Percentiles rank a stretch among this genome's conserved stretches.
Evolutionary conservation across 2,113 vertebrate genomes (phyloP).

Genomic region (Eurystomus gularis): DNA sequence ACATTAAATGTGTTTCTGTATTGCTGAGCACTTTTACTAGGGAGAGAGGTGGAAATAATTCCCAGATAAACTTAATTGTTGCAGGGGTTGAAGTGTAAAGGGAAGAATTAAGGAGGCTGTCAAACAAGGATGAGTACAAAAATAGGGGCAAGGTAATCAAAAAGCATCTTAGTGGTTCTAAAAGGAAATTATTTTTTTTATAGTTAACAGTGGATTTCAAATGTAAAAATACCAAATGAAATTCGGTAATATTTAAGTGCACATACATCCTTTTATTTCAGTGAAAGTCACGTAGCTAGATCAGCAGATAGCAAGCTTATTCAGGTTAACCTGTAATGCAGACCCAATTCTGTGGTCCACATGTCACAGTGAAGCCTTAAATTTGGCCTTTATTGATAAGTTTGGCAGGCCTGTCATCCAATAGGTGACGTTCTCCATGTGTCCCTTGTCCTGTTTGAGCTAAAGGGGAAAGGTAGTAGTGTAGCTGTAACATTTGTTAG

Average conservation of each 20-base stretch:
- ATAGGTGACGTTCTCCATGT: background rate
- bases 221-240: background rate
- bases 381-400: background rate
- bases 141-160: background rate
- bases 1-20: background rate
- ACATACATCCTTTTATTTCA: background rate
- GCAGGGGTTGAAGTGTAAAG: background rate
- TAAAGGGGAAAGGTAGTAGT: background rate
- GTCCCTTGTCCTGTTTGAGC: background rate
- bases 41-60: background rate
- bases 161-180: background rate
- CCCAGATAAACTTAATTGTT: background rate
- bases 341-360: background rate
- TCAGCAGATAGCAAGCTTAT: background rate
- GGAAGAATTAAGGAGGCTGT: background rate
- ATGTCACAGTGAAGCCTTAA: background rate
- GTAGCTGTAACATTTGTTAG: background rate
- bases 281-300: background rate
- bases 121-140: background rate
- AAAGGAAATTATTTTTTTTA: background rate
- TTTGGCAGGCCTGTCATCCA: background rate
- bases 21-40: background rate
- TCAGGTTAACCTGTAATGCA: background rate
- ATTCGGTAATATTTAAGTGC: background rate
- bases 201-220: background rate